Percentiles rank a stretch among this genome's conserved stretches.
Evolutionary conservation across 2,888 invertebrate species (phyloP).

Genomic region (Ametastegia equiseti): DNA sequence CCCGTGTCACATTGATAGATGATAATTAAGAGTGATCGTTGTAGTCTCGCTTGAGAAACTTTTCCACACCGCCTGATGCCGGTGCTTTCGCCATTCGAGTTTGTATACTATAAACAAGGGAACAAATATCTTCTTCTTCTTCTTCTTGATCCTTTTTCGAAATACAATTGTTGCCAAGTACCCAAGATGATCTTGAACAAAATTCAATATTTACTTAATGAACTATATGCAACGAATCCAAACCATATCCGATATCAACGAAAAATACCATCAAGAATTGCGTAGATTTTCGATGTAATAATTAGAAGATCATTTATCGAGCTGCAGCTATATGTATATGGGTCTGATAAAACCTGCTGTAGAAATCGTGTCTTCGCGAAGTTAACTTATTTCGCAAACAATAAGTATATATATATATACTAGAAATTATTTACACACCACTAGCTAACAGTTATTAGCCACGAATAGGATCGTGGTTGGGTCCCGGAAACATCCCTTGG

Average conservation of each 20-base stretch:
- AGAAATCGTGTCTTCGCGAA: background rate
- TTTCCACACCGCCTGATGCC: background rate
- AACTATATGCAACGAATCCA: no score
- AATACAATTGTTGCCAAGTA: background rate
- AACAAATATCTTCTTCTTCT: background rate
- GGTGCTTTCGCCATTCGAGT: background rate
- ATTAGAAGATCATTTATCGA: no score
- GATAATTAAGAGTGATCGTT: conserved; percentile 46
- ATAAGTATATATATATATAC: background rate
- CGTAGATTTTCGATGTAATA: no score
- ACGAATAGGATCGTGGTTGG: background rate
- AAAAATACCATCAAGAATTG: background rate
- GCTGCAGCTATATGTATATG: no score
- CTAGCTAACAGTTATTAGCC: conserved; percentile 29
- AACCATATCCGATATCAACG: no score
- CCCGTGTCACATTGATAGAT: conserved; percentile 37
- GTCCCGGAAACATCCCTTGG: conserved; percentile 26
- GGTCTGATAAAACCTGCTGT: no score
- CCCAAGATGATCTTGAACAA: background rate
- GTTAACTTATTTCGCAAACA: background rate
- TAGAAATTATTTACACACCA: conserved; percentile 23
- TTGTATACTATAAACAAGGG: background rate
- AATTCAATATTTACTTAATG: background rate
- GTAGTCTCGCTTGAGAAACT: conserved; percentile 8
- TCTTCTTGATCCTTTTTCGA: background rate